Conservation (phyloP, 2,113 vertebrate species). For the Perognathus longimembris region DNA sequence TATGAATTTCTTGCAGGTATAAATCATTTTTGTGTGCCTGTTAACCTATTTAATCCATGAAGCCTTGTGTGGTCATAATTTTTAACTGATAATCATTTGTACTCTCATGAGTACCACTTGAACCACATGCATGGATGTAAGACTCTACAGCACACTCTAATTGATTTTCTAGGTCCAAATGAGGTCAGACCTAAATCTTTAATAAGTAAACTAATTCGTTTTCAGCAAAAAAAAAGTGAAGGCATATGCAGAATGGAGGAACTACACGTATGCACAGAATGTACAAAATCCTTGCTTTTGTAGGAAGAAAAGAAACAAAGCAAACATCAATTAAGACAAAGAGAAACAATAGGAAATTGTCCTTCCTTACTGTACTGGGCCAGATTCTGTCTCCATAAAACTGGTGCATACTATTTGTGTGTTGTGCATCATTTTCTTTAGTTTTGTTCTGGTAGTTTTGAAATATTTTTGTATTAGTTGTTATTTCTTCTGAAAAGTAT, state of each 20-base stretch:
- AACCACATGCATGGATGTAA: not conserved
- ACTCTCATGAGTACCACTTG: not conserved
- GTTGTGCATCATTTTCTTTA: not conserved
- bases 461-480: not conserved
- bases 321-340: not conserved
- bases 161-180: constrained; percentile 12
- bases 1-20: not conserved
- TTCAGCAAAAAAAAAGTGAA: constrained; percentile 20
- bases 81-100: not conserved
- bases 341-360: not conserved
- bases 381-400: not conserved
- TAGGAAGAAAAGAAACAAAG: not conserved
- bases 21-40: not conserved
- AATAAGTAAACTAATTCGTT: not conserved
- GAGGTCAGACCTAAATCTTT: not conserved
- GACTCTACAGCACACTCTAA: not conserved
- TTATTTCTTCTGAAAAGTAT: not conserved
- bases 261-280: not conserved
- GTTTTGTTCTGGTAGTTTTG: not conserved
- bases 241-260: not conserved
- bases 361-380: rapidly evolving
- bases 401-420: not conserved
- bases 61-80: not conserved
- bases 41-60: not conserved
- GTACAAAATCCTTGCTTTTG: not conserved